phyloP scores from a whole-genome alignment of 2,113 vertebrate genomes.

The Poeciliopsis turrubarensis region DNA sequence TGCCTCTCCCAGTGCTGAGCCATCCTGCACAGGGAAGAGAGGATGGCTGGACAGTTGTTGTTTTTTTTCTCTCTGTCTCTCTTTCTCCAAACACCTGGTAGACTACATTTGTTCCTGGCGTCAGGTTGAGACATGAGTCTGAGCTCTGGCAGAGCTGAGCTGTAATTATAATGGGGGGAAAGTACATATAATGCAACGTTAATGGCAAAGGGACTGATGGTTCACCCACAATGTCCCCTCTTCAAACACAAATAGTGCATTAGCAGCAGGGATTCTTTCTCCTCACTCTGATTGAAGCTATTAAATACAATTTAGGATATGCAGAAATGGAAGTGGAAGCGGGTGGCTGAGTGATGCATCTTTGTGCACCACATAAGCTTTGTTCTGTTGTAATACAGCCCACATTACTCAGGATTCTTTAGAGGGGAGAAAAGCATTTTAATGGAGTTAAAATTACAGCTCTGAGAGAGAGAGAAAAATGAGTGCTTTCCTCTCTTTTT shows the following conservation, averaged over 20 bases:
- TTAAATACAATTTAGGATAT: constrained; percentile 70
- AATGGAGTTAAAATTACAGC: constrained; percentile 59
- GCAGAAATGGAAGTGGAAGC: constrained; percentile 40
- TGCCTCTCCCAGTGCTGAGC: constrained; percentile 26
- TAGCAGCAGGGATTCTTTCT: constrained; percentile 56
- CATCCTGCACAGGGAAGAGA: constrained; percentile 10
- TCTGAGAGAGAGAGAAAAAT: constrained; percentile 27
- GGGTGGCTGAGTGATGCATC: constrained; percentile 47
- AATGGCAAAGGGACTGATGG: constrained; percentile 59
- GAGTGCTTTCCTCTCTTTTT: constrained; percentile 41
- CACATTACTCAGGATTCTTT: constrained; percentile 34
- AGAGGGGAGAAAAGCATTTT: constrained; percentile 33
- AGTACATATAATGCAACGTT: constrained; percentile 62
- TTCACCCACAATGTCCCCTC: constrained; percentile 39
- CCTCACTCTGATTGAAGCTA: constrained; percentile 63
- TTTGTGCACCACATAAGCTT: constrained; percentile 40
- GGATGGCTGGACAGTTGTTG: neutral
- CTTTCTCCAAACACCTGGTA: constrained; percentile 37
- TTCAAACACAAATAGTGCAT: constrained; percentile 64
- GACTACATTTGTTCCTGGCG: constrained; percentile 38
- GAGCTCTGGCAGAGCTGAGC: constrained; percentile 39
- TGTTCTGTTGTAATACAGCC: constrained; percentile 39
- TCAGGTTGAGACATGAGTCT: constrained; percentile 37
- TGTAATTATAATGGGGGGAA: constrained; percentile 53
- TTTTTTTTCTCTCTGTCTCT: constrained; percentile 2